Conservation (phyloP, 2,797 vertebrate genomes). For the Carcharodon carcharias region DNA sequence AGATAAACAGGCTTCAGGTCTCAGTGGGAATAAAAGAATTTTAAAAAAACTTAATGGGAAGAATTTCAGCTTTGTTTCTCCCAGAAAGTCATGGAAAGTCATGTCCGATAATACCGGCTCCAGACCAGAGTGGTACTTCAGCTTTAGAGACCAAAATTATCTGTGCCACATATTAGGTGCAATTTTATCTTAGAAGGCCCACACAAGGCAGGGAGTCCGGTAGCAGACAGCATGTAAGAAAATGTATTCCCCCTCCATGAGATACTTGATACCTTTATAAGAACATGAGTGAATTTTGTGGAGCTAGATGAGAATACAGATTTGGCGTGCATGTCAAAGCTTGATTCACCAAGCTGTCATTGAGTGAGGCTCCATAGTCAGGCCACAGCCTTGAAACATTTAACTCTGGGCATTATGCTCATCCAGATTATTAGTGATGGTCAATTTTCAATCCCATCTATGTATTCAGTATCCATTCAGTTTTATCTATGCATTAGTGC, state of each 20-base stretch:
- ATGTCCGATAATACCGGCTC: background rate
- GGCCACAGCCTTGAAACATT: background rate
- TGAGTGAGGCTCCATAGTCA: background rate
- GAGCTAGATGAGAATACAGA: background rate
- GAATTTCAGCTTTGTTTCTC: background rate
- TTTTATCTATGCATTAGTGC: no score
- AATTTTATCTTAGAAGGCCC: background rate
- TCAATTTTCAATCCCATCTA: background rate
- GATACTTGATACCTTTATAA: background rate
- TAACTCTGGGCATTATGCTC: background rate
- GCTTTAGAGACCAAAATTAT: background rate
- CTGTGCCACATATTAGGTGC: background rate
- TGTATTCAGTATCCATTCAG: no score
- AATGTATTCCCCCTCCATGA: background rate
- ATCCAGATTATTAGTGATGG: background rate
- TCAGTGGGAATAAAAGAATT: background rate
- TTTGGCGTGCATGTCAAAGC: background rate
- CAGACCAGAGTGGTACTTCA: background rate
- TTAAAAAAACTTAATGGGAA: background rate
- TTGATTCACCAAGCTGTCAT: background rate
- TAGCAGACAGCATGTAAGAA: background rate
- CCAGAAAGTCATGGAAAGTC: background rate
- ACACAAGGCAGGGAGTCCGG: background rate
- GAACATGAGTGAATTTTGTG: background rate
- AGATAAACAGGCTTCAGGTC: background rate